Evolutionary conservation across 2,797 vertebrate genomes (phyloP), one percentile per base, ranked within the genome.

Genomic region (Enoplosus armatus): DNA sequence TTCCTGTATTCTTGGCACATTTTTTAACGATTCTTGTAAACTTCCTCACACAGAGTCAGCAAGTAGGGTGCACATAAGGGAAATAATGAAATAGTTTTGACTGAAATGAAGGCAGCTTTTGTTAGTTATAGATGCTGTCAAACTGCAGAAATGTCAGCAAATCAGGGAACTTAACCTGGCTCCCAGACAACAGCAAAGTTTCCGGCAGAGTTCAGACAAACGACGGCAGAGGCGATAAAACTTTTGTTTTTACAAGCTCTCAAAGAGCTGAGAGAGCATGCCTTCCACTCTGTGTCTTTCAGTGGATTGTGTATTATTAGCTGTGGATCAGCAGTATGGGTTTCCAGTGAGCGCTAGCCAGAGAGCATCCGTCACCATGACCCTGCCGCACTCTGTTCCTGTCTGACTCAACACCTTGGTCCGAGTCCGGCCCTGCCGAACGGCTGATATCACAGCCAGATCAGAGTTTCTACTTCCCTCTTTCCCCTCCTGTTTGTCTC

Each of bases 281-380:
- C 41, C 55, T 51, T 86, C 48, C 58, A 26, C 54, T 61, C 8
- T 48, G 33, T 60, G 63, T 85, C 76, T 82, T 78, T 80, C 69
- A 67, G 35, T 79, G 76, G 55, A 66, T 80, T 56, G 62, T 87
- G 81, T 89, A 63, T 89, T 90, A 79, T 90, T 91, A 89, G 84
- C 79, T 56, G 78, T 55, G 75, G 83, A 85, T 90, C 90, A 89
- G 89, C 82, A 83, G 50, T 87, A 77, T 79, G 79, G 80, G 81
- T 87, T 87, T 83, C 68, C 39, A 80, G 79, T 81, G 79, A 81
- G 76, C 61, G 66, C 45, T 41, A 70, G 81, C 86, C 83, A 82
- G 68, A 76, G 82, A 89, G 79, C 90, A 89, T 93, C 85, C 66
- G 78, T 91, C 84, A 92, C 69, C 37, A 39, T 72, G 80, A 83